These are phyloP conservation scores for Cyclophora albipunctata DNA, from an alignment of 2,888 invertebrate species.

Conservation along the genomic window DNA sequence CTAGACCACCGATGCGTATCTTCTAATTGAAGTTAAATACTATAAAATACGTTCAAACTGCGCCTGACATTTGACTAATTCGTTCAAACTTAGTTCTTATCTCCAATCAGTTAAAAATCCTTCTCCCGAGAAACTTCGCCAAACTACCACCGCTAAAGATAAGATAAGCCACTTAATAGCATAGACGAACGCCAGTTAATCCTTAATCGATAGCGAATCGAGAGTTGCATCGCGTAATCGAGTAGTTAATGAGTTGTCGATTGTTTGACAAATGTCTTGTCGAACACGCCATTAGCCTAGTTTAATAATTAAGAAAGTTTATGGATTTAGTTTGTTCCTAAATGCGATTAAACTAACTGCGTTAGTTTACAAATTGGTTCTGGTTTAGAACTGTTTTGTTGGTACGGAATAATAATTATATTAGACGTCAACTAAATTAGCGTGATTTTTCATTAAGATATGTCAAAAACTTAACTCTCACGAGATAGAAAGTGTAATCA, in stretches of 20 bases:
- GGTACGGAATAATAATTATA: too few species aligned
- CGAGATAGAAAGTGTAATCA: too few species aligned
- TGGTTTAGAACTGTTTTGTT: not conserved
- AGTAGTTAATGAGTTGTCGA: constrained; percentile 8
- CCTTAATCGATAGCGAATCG: not conserved
- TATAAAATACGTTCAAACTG: too few species aligned
- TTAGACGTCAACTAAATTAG: too few species aligned
- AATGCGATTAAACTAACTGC: not conserved
- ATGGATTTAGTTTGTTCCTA: not conserved
- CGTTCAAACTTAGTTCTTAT: too few species aligned
- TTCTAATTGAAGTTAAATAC: too few species aligned
- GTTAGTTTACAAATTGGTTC: not conserved
- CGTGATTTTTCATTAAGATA: too few species aligned
- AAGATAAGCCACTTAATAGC: not conserved
- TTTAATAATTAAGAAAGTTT: not conserved
- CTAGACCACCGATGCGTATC: too few species aligned
- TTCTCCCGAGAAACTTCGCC: not conserved
- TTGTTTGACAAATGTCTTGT: constrained; percentile 8
- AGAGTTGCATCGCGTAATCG: constrained; percentile 7
- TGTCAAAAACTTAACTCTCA: too few species aligned
- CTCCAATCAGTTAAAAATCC: too few species aligned
- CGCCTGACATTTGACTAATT: too few species aligned
- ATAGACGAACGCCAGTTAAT: constrained; percentile 5
- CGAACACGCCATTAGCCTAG: not conserved
- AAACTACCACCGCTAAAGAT: not conserved